phyloP scores from a whole-genome alignment of 2,797 vertebrate species.

The Acipenser oxyrinchus region DNA sequence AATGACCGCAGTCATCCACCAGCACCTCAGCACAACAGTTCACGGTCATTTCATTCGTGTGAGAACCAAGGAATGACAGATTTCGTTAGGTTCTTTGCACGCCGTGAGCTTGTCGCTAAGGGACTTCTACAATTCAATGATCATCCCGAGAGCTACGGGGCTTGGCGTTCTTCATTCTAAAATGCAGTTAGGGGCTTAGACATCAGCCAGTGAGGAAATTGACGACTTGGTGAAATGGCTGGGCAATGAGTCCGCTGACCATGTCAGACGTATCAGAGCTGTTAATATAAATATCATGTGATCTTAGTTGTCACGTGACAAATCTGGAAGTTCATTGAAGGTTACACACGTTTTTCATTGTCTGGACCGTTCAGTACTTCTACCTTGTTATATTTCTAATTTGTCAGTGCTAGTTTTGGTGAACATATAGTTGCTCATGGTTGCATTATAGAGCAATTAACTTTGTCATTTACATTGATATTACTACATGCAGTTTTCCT shows the following conservation, averaged over 20 bases:
- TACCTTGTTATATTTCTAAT: no score
- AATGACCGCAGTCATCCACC: not conserved
- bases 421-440: no score
- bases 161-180: slow-evolving; percentile 23
- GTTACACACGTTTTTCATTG: no score
- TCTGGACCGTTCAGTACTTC: no score
- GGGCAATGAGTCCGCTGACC: slow-evolving; percentile 29
- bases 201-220: slow-evolving; percentile 18
- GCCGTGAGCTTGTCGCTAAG: slow-evolving; percentile 19
- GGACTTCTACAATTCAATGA: slow-evolving; percentile 30
- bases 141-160: slow-evolving; percentile 26
- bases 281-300: slow-evolving; percentile 18
- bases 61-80: slow-evolving; percentile 6
- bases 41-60: no score
- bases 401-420: no score
- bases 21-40: no score
- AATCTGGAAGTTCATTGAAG: no score
- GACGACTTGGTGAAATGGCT: slow-evolving; percentile 29
- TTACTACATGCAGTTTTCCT: no score
- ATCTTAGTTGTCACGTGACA: no score
- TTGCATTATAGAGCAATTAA: no score
- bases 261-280: slow-evolving; percentile 26
- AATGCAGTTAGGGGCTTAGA: slow-evolving; percentile 12
- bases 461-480: no score
- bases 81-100: slow-evolving; percentile 25